Evolutionary conservation across 2,797 vertebrate species (phyloP), one percentile per base, ranked within the genome.

Genomic region (Silurus aristotelis): DNA sequence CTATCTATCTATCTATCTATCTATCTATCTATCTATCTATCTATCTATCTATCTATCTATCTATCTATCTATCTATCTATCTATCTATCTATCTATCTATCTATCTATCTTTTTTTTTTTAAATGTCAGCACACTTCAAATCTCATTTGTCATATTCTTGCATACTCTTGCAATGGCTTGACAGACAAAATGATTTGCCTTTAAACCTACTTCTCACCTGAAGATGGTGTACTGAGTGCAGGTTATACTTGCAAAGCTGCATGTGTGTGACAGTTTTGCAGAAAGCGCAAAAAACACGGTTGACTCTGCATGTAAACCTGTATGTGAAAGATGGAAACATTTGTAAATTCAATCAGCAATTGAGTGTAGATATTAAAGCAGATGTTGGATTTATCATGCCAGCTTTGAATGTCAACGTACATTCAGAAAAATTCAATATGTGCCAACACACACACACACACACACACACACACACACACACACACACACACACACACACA

Each of bases 351-450:
- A 72, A 71, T 83, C 38, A 71, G 22, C 56, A 46, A 90, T 90
- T 72, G 89, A 88, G 70, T 76, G 80, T 84, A 89, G 83, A 25
- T 87, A 87, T 89, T 89, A 61, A 86, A 90, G 90, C 86, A 89
- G 88, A 91, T 88, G 89, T 82, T 88, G 79, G 43, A 52, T 76
- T 90, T 80, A 93, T 91, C 86, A 66, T 13, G 67, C 52, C 55
- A 19, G 85, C 73, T 38, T 63, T 64, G 70, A 46, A 17, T 60
- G 14, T 27, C 46, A 75, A 55, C 25, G 19, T 13, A 79, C 70
- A 84, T 71, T 19, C 64, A 48, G 5, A 19, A 78, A 78, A 43
- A 43, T 78, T 58, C 75, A 77, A 17, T 60, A 78, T 46, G 31
- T 56, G 25, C n/a, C 6, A 56, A 75, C 72, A 55, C 31, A 31